phyloP scores from a whole-genome alignment of 2,888 invertebrate species.

The Encarsia formosa region DNA sequence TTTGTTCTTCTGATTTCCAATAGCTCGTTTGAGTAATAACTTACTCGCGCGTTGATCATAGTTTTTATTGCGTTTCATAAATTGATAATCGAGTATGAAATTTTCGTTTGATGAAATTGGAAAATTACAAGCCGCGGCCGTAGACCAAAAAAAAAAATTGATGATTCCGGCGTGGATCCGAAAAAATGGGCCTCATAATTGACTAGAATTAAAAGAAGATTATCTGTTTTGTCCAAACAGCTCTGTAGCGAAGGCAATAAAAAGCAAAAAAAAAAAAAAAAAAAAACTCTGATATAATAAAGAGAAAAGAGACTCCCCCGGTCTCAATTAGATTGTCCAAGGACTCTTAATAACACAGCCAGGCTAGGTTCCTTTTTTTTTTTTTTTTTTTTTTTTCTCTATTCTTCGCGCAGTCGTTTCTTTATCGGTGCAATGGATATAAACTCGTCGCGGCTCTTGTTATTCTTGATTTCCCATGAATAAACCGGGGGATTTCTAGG shows the following conservation, averaged over 20 bases:
- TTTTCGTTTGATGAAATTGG: no score
- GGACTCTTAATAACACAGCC: slow-evolving; percentile 1
- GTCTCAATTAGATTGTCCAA: slow-evolving; percentile 9
- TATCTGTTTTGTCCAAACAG: slow-evolving; percentile 1
- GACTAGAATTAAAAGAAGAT: slow-evolving; percentile 4
- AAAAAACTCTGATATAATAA: neutral
- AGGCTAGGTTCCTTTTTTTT: neutral
- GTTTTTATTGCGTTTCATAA: no score
- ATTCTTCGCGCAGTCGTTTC: neutral
- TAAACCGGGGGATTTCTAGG: slow-evolving; percentile 11
- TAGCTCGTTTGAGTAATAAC: no score
- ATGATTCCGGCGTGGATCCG: neutral
- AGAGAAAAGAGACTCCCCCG: neutral
- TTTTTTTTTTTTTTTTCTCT: neutral
- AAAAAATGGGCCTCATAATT: slow-evolving; percentile 7
- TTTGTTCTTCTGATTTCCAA: no score
- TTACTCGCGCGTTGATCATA: no score
- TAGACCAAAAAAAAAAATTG: no score
- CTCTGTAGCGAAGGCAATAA: neutral
- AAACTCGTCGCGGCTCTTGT: neutral
- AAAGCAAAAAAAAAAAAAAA: neutral
- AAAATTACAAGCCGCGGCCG: no score
- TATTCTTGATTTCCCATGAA: slow-evolving; percentile 37
- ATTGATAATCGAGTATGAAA: no score
- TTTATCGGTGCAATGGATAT: neutral